These are phyloP conservation scores for Poecilobothrus nobilitatus DNA, from an alignment of 2,888 invertebrate species.

Conservation along the genomic window DNA sequence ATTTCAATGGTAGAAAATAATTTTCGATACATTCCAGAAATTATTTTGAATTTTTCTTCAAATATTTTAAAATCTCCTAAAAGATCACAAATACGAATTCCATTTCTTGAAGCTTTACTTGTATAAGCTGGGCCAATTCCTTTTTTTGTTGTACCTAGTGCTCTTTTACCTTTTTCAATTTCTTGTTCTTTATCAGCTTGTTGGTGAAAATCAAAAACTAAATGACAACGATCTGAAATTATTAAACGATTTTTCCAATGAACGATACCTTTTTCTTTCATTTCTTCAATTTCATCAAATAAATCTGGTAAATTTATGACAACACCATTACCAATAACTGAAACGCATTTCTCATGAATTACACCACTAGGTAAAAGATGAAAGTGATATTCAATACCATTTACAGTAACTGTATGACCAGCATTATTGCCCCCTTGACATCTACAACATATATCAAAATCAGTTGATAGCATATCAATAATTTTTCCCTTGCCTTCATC, in stretches of 20 bases:
- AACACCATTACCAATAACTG: constrained; percentile 87
- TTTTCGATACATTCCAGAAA: constrained; percentile 64
- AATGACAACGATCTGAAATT: constrained; percentile 85
- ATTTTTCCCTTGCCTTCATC: constrained; percentile 98
- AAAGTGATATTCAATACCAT: constrained; percentile 83
- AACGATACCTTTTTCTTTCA: constrained; percentile 71
- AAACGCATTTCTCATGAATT: constrained; percentile 73
- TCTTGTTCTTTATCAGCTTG: constrained; percentile 80
- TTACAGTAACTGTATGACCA: constrained; percentile 90
- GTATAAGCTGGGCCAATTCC: constrained; percentile 96
- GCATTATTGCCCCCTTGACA: constrained; percentile 99
- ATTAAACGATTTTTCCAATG: constrained; percentile 70
- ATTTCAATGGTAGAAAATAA: constrained; percentile 71
- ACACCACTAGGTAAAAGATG: constrained; percentile 91
- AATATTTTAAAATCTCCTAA: constrained; percentile 76
- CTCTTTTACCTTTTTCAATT: constrained; percentile 71
- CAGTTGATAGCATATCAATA: constrained; percentile 79
- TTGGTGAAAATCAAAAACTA: constrained; percentile 79
- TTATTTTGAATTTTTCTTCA: constrained; percentile 59
- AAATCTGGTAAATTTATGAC: constrained; percentile 90
- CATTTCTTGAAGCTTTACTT: constrained; percentile 80
- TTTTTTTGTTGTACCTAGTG: constrained; percentile 89
- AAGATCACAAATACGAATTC: constrained; percentile 81
- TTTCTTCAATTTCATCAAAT: constrained; percentile 83
- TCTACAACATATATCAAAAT: constrained; percentile 81